A percentile compares a stretch with the other conserved stretches of the same genome.
Conservation (phyloP, 1,140 invertebrate genomes). For the Probaryconus sp. region DNA sequence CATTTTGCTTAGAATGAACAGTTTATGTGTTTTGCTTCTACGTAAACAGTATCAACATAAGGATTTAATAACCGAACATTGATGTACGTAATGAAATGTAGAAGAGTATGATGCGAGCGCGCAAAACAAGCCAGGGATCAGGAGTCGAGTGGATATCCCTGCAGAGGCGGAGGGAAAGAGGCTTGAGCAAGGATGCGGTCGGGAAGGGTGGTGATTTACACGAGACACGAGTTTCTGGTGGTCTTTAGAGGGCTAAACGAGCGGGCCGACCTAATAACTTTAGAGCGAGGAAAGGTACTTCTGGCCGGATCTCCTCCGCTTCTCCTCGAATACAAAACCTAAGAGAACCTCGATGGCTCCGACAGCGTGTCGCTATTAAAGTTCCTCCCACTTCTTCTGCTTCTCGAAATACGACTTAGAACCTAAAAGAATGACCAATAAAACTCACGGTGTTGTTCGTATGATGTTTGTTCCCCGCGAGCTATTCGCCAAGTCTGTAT, state of each 20-base stretch:
- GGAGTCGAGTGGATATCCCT: too few species aligned
- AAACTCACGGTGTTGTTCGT: constrained; percentile 3
- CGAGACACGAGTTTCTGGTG: constrained; percentile 3
- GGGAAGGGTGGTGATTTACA: constrained; percentile 2
- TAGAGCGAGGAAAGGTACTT: neutral
- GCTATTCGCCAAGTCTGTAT: constrained; percentile 19
- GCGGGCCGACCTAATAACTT: constrained; percentile 5
- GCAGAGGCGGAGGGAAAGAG: too few species aligned
- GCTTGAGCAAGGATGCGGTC: neutral
- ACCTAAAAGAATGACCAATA: constrained; percentile 19
- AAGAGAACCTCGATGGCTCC: neutral
- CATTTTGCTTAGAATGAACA: too few species aligned
- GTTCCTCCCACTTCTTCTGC: too few species aligned
- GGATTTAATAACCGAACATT: too few species aligned
- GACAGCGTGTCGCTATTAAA: constrained; percentile 1
- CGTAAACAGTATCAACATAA: too few species aligned
- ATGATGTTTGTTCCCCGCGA: constrained; percentile 4
- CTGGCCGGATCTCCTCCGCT: neutral
- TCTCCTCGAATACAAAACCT: too few species aligned
- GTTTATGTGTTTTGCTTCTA: too few species aligned
- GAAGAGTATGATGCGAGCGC: too few species aligned
- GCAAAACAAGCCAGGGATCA: too few species aligned
- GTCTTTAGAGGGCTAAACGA: constrained; percentile 4
- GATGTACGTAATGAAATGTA: too few species aligned
- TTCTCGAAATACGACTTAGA: neutral